phyloP scores from a whole-genome alignment of 2,113 vertebrate genomes.

The Proterorhinus semilunaris region DNA sequence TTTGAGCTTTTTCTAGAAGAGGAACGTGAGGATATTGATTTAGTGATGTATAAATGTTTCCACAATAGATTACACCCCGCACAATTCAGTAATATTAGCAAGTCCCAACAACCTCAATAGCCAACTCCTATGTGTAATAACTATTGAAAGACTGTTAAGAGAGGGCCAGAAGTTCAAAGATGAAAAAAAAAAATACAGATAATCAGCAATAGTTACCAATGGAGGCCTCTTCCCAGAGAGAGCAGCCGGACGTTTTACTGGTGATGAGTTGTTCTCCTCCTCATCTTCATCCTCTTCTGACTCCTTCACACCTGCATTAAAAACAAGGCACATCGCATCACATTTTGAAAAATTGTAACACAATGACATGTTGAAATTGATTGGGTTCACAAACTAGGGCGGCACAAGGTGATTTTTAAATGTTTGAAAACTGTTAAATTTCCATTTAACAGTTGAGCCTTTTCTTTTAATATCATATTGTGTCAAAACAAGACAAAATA shows the following conservation, averaged over 20 bases:
- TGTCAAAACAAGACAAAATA: no score
- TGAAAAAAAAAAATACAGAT: not conserved
- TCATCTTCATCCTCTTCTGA: constrained; percentile 71
- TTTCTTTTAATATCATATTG: no score
- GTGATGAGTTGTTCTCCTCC: constrained; percentile 78
- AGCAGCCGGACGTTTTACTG: constrained; percentile 72
- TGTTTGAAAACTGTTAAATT: not conserved
- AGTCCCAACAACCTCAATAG: no score
- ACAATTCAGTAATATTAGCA: no score
- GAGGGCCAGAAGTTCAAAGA: not conserved
- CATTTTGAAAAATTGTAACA: not conserved
- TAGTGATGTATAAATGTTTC: no score
- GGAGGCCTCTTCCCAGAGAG: constrained; percentile 60
- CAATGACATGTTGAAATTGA: no score
- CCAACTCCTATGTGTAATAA: not conserved
- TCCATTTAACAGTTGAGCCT: no score
- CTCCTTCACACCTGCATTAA: constrained; percentile 71
- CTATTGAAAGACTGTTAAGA: not conserved
- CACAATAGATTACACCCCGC: no score
- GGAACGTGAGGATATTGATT: not conserved
- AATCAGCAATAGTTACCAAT: constrained; percentile 37
- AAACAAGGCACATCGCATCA: not conserved
- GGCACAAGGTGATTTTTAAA: no score
- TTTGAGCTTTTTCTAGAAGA: constrained; percentile 77
- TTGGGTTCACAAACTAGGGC: no score